Evolutionary conservation across 1,140 invertebrate genomes (phyloP), one percentile per base, ranked within the genome.

Genomic region (Rhopalosiphum padi): DNA sequence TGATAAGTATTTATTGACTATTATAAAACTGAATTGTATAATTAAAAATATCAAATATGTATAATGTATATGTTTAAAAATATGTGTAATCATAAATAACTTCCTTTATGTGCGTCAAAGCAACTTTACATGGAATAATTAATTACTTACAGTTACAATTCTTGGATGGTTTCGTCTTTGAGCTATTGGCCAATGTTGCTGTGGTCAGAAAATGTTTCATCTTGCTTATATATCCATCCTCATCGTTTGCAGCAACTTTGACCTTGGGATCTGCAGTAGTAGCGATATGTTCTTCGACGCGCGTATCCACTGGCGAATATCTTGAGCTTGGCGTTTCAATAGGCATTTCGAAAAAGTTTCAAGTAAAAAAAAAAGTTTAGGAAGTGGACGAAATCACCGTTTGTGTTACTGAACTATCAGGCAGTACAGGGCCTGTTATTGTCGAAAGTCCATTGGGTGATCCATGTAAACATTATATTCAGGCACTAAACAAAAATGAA

Each of bases 71-170:
- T 77, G 77, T 2, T 83, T 37, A 83, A 83, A 37, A 83, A 77
- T 77, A 77, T 6, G 4, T 77, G 60, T 6, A 77, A 35, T n/a
- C 22, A n/a, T n/a, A n/a, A 77, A 77, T n/a, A 77, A 77, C 15
- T 30, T n/a, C 60, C 15, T 77, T n/a, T 77, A 77, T n/a, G 60
- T n/a, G 30, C n/a, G 30, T 77, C 3, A 87, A 30, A 87, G 41
- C 30, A 30, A 87, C 30, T 51, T 23, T 43, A 25, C 8, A 30
- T 22, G 48, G 22, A 37, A 53, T 35, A 25, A 60, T 90, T 15
- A 51, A 30, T 23, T 93, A 93, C 91, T 93, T 55, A 93, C 91
- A 51, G 8, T 93, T 93, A 86, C 82, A 93, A 41, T 93, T 85
- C 30, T 48, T 93, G 43, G 91, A 53, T 15, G 82, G 30, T 30